phyloP scores from a whole-genome alignment of 2,888 invertebrate species.

The Ophioninae sp. region DNA sequence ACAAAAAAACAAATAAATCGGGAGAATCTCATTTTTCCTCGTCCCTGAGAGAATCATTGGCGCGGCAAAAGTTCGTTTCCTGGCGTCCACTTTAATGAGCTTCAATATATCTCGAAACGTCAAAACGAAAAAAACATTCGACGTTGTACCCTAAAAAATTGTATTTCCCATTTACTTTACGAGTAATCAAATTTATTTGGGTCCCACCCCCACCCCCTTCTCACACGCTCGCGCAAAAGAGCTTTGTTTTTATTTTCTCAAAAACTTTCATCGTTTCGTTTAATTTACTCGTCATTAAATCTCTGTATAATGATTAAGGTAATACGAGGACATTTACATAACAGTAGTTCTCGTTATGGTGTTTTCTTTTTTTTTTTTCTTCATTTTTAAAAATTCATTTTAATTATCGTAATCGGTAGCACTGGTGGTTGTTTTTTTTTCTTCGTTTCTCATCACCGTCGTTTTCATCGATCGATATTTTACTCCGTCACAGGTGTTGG shows the following conservation, averaged over 20 bases:
- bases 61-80: slow-evolving; percentile 57
- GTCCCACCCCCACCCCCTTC: slow-evolving; percentile 44
- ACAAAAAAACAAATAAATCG: slow-evolving; percentile 50
- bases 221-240: slow-evolving; percentile 49
- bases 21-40: slow-evolving; percentile 38
- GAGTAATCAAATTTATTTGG: slow-evolving; percentile 57
- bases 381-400: no score
- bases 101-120: no score
- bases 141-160: no score
- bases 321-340: slow-evolving; percentile 71
- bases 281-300: slow-evolving; percentile 64
- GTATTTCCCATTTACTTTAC: no score
- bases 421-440: slow-evolving; percentile 68
- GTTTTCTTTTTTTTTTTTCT: slow-evolving; percentile 12
- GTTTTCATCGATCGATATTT: slow-evolving; percentile 1
- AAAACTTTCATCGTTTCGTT: slow-evolving; percentile 54
- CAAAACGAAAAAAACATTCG: no score
- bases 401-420: slow-evolving; percentile 71
- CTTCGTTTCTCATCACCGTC: slow-evolving; percentile 23
- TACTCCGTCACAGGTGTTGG: background rate
- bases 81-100: no score
- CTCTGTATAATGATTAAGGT: slow-evolving; percentile 69
- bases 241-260: no score
- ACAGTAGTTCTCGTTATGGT: slow-evolving; percentile 60
- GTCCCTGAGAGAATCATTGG: slow-evolving; percentile 73